Percentiles rank a stretch among this genome's conserved stretches.
These are phyloP conservation scores for Cataglyphis altisquamis DNA, from an alignment of 2,888 invertebrate species.

Conservation along the genomic window DNA sequence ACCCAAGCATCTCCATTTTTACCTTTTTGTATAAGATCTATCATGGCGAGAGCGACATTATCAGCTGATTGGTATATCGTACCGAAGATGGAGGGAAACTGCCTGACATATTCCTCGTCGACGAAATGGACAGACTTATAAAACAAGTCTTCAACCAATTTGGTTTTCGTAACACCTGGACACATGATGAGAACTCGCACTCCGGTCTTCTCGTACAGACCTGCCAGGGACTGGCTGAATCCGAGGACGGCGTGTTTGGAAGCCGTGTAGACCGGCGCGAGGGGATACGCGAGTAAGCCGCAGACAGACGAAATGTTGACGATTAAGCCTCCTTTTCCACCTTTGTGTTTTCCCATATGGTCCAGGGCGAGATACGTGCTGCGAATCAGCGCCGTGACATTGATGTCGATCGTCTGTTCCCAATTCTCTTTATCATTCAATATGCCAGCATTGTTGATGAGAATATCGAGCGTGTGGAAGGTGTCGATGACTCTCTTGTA, in stretches of 20 bases:
- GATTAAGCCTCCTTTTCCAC: constrained; percentile 88
- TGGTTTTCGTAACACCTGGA: constrained; percentile 73
- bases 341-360: constrained; percentile 83
- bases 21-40: constrained; percentile 73
- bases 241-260: constrained; percentile 86
- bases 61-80: neutral
- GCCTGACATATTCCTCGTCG: neutral
- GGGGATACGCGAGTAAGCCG: constrained; percentile 83
- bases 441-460: constrained; percentile 84
- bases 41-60: neutral
- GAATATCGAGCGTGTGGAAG: constrained; percentile 87
- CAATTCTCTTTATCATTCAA: constrained; percentile 69
- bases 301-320: constrained; percentile 89
- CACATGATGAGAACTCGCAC: constrained; percentile 82
- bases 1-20: constrained; percentile 77
- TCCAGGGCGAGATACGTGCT: constrained; percentile 83
- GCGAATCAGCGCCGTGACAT: constrained; percentile 80
- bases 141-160: accelerated
- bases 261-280: constrained; percentile 87
- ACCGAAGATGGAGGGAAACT: neutral
- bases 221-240: constrained; percentile 61
- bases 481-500: constrained; percentile 85
- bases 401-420: constrained; percentile 56
- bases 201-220: constrained; percentile 73
- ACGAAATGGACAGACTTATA: neutral